Evolutionary conservation across 2,888 invertebrate species (phyloP), one percentile per base, ranked within the genome.

Genomic region (Chironomus tentans): DNA sequence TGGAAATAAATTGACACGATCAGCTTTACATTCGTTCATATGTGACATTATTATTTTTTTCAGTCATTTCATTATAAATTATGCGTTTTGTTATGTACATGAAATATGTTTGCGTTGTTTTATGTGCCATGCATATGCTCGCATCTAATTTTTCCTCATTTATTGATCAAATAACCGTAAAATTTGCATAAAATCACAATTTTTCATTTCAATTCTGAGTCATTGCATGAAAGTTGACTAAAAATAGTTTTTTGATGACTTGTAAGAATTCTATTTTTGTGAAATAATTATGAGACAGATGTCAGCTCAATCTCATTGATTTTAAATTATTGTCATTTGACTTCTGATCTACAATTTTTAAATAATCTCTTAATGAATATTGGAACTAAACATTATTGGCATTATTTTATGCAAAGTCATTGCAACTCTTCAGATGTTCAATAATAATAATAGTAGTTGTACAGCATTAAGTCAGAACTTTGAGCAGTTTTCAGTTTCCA

Each of bases 101-200:
- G 21, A 65, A 28, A 24, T 21, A 12, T 22, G 65, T 65, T 18
- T 22, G 68, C 28, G 68, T 68, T 15, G 65, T 15, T 24, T n/a
- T 15, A 65, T 65, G 65, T 24, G 13, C 65, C 21, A 62, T 22
- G 18, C 62, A 18, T 38, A 38, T 38, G 38, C 38, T 38, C 2
- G 38, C 38, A 38, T 38, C 38, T 38, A 38, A 38, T 38, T 38
- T 38, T 38, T 38, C 38, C 38, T 38, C 38, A 38, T 18, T 70
- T 70, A 50, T 70, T 70, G 70, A 70, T 70, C 70, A 70, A 70
- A 70, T 70, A 70, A 70, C 22, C 28, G 28, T 70, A 24, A 70
- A 70, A 70, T 70, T 70, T 70, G 70, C 70, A 70, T 70, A 70
- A 70, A 5, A 46, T 38, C 38, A 38, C 38, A 38, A 38, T 38